Evolutionary conservation across 2,888 invertebrate species (phyloP), one percentile per base, ranked within the genome.

Genomic region (Temnothorax ravouxi): DNA sequence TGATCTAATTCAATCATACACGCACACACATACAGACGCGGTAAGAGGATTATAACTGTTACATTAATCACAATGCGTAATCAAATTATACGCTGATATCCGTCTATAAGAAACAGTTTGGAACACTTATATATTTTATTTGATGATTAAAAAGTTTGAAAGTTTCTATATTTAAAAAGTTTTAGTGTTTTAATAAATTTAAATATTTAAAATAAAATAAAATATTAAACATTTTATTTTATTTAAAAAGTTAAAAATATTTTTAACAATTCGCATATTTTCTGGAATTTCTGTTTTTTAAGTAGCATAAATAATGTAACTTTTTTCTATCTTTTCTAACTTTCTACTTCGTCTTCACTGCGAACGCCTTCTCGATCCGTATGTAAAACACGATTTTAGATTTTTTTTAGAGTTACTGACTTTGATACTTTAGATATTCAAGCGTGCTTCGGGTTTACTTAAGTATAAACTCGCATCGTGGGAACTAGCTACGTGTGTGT

Each of bases 301-400:
- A 64, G 29, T 52, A 44, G 25, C 52, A 77, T 74, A 54, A 87
- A 89, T 85, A 79, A 59, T 15, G 67, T 34, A 56, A 71, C 79
- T 76, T 74, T 34, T 87, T 79, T 77, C 75, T 62, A 47, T 72
- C 56, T 34, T 34, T 77, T 41, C 9, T 41, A 47, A 44, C 74
- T 69, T 82, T 82, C 77, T 67, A 56, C 3, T 15, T 18, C 5
- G 2, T 18, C 5, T 25, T 72, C 6, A 5, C 15, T 54, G 15
- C 41, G 41, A 41, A 83, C 79, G 77, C 41, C 64, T 44, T 69
- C 64, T 74, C 81, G 81, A 83, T 86, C 62, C 38, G 15, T 61
- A 71, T 77, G 56, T 66, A n/a, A 34, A 41, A 38, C 67, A 79
- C 76, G 56, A 64, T 25, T 38, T 71, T 62, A 29, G 50, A 62